Percentiles rank a stretch among this genome's conserved stretches.
These are phyloP conservation scores for Pediacus dermestoides DNA, from an alignment of 2,888 invertebrate genomes.

Conservation along the genomic window DNA sequence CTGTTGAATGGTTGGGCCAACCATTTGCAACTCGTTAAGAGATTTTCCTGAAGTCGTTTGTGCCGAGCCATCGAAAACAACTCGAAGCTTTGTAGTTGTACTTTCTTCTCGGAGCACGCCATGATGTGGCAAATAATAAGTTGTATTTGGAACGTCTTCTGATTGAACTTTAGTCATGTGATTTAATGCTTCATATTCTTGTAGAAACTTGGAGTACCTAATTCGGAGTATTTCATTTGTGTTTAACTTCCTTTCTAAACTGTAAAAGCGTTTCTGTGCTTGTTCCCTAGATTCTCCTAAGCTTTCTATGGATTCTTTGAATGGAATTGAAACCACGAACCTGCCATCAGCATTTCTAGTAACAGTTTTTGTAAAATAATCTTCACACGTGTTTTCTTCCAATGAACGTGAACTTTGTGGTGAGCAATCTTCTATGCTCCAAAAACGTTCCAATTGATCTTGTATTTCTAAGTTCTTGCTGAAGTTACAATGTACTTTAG, in stretches of 20 bases:
- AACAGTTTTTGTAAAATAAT: background rate
- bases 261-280: constrained; percentile 13
- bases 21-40: constrained; percentile 17
- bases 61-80: constrained; percentile 19
- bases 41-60: constrained; percentile 12
- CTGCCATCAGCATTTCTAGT: constrained; percentile 7
- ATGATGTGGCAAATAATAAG: constrained; percentile 17
- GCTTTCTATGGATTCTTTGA: constrained; percentile 5
- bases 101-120: constrained; percentile 15
- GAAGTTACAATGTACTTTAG: constrained; percentile 11
- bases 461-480: constrained; percentile 9
- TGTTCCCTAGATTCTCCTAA: constrained; percentile 15
- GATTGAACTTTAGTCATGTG: constrained; percentile 16
- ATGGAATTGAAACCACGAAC: constrained; percentile 17
- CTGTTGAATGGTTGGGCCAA: constrained; percentile 16
- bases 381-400: constrained; percentile 4
- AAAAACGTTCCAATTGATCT: constrained; percentile 1
- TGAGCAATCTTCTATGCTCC: constrained; percentile 3
- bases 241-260: constrained; percentile 13
- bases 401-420: background rate
- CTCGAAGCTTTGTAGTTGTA: constrained; percentile 17
- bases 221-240: constrained; percentile 1
- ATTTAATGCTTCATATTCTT: constrained; percentile 9
- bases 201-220: constrained; percentile 4
- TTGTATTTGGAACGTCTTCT: background rate